Percentiles rank a stretch among this genome's conserved stretches.
Evolutionary conservation across 2,888 invertebrate species (phyloP).

Genomic region (Ctena decussata): DNA sequence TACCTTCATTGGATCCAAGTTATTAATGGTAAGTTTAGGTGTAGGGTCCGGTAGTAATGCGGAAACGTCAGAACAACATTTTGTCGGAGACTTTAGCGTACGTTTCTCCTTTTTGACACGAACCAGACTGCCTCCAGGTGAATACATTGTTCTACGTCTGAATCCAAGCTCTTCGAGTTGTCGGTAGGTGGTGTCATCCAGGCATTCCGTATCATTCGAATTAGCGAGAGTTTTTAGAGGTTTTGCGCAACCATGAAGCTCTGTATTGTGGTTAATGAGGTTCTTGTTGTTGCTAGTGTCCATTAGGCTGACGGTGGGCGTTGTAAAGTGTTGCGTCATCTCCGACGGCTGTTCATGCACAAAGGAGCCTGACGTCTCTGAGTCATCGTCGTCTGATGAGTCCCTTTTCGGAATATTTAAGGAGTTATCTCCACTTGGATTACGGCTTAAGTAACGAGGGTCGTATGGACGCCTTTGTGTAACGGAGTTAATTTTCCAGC

Average conservation of each 20-base stretch:
- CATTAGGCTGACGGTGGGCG: slow-evolving; percentile 30
- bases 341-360: slow-evolving; percentile 33
- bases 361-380: neutral
- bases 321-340: slow-evolving; percentile 47
- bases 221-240: neutral
- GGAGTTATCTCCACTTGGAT: neutral
- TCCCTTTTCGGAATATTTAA: neutral
- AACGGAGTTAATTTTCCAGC: slow-evolving; percentile 50
- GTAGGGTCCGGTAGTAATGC: neutral
- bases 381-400: neutral
- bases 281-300: slow-evolving; percentile 12
- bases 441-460: neutral
- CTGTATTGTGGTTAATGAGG: neutral
- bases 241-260: slow-evolving; percentile 8
- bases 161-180: slow-evolving; percentile 56
- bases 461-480: neutral
- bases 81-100: slow-evolving; percentile 28
- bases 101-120: slow-evolving; percentile 1
- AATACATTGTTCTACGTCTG: slow-evolving; percentile 32
- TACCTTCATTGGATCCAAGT: slow-evolving; percentile 17
- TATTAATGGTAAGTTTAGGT: slow-evolving; percentile 38
- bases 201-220: neutral
- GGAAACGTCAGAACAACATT: neutral
- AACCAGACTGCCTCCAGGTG: slow-evolving; percentile 36
- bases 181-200: slow-evolving; percentile 42